Base-by-base conservation (phyloP, 2,888 invertebrate genomes). In the Hirtodrosophila alboralis region DNA sequence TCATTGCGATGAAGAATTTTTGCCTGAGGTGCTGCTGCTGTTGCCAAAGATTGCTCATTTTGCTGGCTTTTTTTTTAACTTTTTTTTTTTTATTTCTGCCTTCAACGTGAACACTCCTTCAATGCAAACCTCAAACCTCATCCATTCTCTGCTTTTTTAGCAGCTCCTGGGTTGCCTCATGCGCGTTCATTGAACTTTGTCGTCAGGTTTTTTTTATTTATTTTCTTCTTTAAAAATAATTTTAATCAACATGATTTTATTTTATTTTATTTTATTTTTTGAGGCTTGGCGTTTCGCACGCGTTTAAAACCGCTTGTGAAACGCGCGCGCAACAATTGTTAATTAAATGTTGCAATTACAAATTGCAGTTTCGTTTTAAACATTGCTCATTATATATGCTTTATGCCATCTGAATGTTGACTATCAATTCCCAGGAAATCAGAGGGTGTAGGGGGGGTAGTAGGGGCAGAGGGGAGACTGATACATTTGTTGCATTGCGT, bases 141-240 rank as follows among this genome's bases (percentile, higher is more conserved):
- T 10, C 23, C 34, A 45, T 36, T 36, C 56, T 45, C 47, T 33
- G 31, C 8, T 66, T 40, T 38, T n/a, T n/a, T n/a, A n/a, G 37
- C 48, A 45, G 72, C 66, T 67, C 45, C 68, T 67, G 49, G 49
- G 62, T 45, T 38, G 34, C 10, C 67, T n/a, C n/a, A n/a, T n/a
- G n/a, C n/a, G n/a, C n/a, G 79, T 79, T 79, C 85, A 69, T 60
- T 79, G 87, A 79, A 84, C 79, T 81, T 49, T 44, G 49, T 34
- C 34, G 54, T 63, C 71, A 41, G 49, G 18, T 49, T 41, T 26
- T 9, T 54, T 38, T 23, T 37, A 45, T 60, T 45, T 54, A 54
- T 69, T 56, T 61, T n/a, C n/a, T n/a, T n/a, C n/a, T n/a, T n/a
- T n/a, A n/a, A n/a, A 65, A 56, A 41, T 58, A 23, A 54, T 52